Conservation (phyloP, 2,797 vertebrate species). For the Micromesistius poutassou region DNA sequence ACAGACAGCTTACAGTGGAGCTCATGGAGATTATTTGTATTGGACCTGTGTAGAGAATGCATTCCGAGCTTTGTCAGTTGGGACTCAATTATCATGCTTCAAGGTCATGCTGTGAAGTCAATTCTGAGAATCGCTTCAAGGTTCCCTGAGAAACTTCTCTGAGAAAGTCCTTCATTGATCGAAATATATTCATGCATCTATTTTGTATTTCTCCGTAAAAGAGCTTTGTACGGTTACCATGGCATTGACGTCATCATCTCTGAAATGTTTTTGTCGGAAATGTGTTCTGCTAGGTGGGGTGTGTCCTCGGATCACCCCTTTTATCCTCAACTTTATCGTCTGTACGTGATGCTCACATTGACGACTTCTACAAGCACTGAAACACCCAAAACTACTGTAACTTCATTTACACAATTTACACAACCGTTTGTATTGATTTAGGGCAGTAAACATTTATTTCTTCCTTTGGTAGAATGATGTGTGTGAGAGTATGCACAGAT, state of each 20-base stretch:
- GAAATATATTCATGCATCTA: neutral
- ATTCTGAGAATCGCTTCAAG: neutral
- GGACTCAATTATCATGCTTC: neutral
- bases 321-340: too few species aligned
- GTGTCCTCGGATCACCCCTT: neutral
- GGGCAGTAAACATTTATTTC: too few species aligned
- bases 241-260: neutral
- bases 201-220: neutral
- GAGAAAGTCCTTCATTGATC: neutral
- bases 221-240: neutral
- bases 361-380: neutral
- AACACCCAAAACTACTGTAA: neutral
- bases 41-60: constrained; percentile 22
- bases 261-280: neutral
- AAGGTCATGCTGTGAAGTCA: neutral
- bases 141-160: neutral
- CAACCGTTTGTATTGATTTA: neutral
- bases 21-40: constrained; percentile 51
- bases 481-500: neutral
- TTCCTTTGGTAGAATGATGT: neutral
- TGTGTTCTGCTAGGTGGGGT: neutral
- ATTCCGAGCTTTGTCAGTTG: neutral
- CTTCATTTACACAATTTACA: neutral
- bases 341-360: neutral
- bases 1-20: constrained; percentile 30